Evolutionary conservation across 2,113 vertebrate genomes (phyloP).

Genomic region (Beaufortia kweichowensis): DNA sequence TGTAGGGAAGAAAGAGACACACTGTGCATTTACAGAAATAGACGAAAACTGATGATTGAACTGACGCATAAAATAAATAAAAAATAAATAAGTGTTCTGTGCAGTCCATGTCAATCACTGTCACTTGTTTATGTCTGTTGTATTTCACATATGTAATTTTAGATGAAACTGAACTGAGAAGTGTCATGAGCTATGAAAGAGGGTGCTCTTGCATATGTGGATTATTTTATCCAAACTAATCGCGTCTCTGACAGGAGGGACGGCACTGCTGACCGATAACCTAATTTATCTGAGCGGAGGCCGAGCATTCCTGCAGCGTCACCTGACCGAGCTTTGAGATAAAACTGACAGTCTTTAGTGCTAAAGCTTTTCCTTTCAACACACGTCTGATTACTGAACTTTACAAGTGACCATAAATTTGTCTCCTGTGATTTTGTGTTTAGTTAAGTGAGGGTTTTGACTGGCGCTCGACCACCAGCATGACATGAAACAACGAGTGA

Average conservation of each 20-base stretch:
- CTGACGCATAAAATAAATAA: no score
- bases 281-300: constrained; percentile 32
- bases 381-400: constrained; percentile 10
- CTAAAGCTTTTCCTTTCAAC: constrained; percentile 30
- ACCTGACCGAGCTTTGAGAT: constrained; percentile 41
- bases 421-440: background rate
- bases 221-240: background rate
- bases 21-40: background rate
- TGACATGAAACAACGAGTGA: background rate
- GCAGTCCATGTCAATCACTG: no score
- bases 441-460: background rate
- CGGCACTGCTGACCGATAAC: constrained; percentile 13
- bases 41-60: no score
- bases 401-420: constrained; percentile 8
- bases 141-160: no score
- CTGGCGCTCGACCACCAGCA: background rate
- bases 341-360: constrained; percentile 28
- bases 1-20: constrained; percentile 50
- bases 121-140: no score
- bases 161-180: no score
- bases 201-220: background rate
- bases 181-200: no score
- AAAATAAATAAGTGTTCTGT: no score
- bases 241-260: no score
- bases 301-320: constrained; percentile 36